Evolutionary conservation across 2,888 invertebrate genomes (phyloP), one percentile per base, ranked within the genome.

Genomic region (Galerucella pusilla): DNA sequence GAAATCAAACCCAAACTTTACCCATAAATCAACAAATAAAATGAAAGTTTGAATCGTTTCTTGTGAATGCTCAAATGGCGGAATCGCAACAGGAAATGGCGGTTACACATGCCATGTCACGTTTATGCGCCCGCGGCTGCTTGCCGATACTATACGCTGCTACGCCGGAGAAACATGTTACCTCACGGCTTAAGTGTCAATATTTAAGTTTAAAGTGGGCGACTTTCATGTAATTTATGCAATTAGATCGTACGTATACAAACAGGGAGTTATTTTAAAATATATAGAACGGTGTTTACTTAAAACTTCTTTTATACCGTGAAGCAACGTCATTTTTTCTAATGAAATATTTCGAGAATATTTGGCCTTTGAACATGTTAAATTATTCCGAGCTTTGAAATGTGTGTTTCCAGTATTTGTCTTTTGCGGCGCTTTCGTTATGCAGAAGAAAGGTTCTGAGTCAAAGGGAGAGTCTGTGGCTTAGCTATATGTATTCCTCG

Each of bases 1-100:
- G 79, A 78, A 82, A 81, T 81, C 81, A 81, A 80, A 81, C 80
- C 73, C 67, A 78, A 83, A 83, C 80, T 82, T 81, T 68, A 57
- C 64, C 74, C 78, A 80, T 83, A 82, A 83, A 83, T 83, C 83
- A 81, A 80, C 81, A 80, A 82, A 83, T 79, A 81, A 82, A 82
- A 81, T 80, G 76, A 79, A 79, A 79, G 76, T 79, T 77, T 78
- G 80, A 80, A 81, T 80, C 79, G 80, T 78, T 78, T 81, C 79
- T 79, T 77, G 78, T 80, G 80, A 81, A 79, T 80, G 80, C 79
- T 81, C 80, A 79, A 81, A 82, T 75, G 78, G 78, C 76, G 63
- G 80, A 81, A 81, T 80, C 80, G 79, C 78, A 79, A 80, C 77
- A 79, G 80, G 79, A 82, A 80, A 80, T 81, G 77, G 81, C 78